Conservation (phyloP, 1,140 invertebrate genomes). For the Belonocnema kinseyi region DNA sequence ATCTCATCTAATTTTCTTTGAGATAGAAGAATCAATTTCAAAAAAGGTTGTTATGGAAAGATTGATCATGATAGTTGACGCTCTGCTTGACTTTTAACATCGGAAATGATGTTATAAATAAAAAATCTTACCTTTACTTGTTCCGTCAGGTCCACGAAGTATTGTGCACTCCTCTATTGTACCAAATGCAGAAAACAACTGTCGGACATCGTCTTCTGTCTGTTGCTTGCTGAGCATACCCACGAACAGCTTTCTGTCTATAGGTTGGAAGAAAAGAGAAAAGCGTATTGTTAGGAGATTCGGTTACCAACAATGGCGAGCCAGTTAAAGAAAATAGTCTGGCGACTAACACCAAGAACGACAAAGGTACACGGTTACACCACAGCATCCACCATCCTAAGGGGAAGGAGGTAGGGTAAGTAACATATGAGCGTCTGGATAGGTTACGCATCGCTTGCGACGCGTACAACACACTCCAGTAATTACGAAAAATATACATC, state of each 20-base stretch:
- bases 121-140: slow-evolving; percentile 91
- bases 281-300: slow-evolving; percentile 59
- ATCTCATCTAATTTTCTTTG: too few species aligned
- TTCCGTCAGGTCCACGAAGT: slow-evolving; percentile 95
- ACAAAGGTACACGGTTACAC: slow-evolving; percentile 76
- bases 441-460: slow-evolving; percentile 53
- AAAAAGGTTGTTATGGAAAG: too few species aligned
- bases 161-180: slow-evolving; percentile 99
- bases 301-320: slow-evolving; percentile 51
- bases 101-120: not conserved
- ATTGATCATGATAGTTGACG: too few species aligned
- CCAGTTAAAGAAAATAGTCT: slow-evolving; percentile 66
- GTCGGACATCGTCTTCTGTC: slow-evolving; percentile 98
- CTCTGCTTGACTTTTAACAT: not conserved
- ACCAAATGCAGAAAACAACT: slow-evolving; percentile 96
- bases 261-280: slow-evolving; percentile 64
- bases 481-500: slow-evolving; percentile 63
- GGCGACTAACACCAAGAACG: slow-evolving; percentile 75
- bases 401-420: slow-evolving; percentile 59
- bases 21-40: too few species aligned
- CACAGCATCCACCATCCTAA: slow-evolving; percentile 74
- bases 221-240: slow-evolving; percentile 99
- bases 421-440: slow-evolving; percentile 54
- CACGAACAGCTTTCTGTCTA: slow-evolving; percentile 99
- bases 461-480: slow-evolving; percentile 57